phyloP scores from a whole-genome alignment of 2,888 invertebrate genomes.

The Eristalis intricaria region DNA sequence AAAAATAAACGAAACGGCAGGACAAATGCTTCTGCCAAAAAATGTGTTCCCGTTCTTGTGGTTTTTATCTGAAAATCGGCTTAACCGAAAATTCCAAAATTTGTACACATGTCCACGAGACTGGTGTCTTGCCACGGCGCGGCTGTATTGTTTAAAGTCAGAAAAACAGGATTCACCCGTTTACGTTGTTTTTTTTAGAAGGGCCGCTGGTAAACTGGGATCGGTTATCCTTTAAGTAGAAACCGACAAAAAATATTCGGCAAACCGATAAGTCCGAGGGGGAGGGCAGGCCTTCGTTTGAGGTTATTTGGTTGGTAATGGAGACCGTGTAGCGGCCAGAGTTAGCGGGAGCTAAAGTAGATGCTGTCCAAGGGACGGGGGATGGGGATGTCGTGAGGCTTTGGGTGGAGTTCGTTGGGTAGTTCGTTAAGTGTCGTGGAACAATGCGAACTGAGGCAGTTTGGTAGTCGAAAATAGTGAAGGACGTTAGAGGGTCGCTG shows the following conservation, averaged over 20 bases:
- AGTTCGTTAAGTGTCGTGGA: not conserved
- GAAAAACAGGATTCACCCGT: not conserved
- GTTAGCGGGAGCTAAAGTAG: not conserved
- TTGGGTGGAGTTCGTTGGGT: not conserved
- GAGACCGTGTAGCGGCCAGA: not conserved
- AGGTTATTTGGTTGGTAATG: not conserved
- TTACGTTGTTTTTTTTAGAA: constrained; percentile 1
- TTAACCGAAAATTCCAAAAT: constrained; percentile 59
- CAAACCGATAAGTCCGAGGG: not conserved
- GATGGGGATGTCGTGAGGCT: not conserved
- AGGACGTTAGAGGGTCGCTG: too few relatives aligned
- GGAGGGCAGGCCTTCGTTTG: not conserved
- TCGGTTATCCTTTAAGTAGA: not conserved
- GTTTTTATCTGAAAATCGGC: constrained; percentile 68
- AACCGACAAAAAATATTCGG: not conserved
- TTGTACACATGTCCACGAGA: constrained; percentile 20
- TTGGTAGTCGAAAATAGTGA: too few relatives aligned
- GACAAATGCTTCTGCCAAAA: constrained; percentile 61
- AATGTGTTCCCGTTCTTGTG: constrained; percentile 56
- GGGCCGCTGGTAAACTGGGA: not conserved
- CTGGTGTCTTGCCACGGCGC: constrained; percentile 11
- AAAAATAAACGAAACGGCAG: not conserved
- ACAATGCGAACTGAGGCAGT: too few relatives aligned
- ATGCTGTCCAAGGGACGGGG: not conserved
- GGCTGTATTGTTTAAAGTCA: constrained; percentile 7